Base-by-base conservation (phyloP, 2,113 vertebrate species). In the Rostratula benghalensis region DNA sequence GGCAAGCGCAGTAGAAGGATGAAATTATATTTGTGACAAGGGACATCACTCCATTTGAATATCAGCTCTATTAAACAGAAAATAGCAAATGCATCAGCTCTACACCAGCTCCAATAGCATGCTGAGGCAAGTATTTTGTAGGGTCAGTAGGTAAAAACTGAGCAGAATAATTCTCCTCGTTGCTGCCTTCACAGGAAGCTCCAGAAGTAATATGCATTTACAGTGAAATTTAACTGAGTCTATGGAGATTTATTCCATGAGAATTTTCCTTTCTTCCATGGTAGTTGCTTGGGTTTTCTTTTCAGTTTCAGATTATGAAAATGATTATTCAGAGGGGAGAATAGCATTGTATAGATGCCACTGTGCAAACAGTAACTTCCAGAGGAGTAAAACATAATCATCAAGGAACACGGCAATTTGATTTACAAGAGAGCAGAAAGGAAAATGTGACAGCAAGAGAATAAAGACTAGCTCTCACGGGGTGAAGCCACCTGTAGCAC, bases 21-120 rank as follows among this genome's bases (percentile, higher is more conserved):
- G 84, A 83, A 89, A 93, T 95, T 80, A n/a, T 41, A 87, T 77
- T 90, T 86, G 76, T 93, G 76, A 93, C 80, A 89, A 56, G 83
- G 68, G 68, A 76, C 59, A 80, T 76, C 48, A 41, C 13, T 80
- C 5, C 8, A 54, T 86, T 91, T 80, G 80, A 96, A 64, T 86
- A 91, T 80, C 63, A 54, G 68, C 76, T 80, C 68, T 89, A 77
- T 92, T 86, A 93, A 91, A 83, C 31, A n/a, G 54, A 48, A 89
- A 89, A 89, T 10, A 83, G 80, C 5, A 0, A 86, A 54, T 51
- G 57, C 56, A 63, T 67, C 70, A 57, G 70, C 68, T 73, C 71
- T 45, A 37, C 54, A 43, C 18, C 73, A 73, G 76, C 63, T 80
- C 77, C 70, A 77, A 83, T 27, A 65, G 39, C 30, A 30, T 15